Evolutionary conservation across 2,113 vertebrate species (phyloP), one percentile per base, ranked within the genome.

Genomic region (Centropristis striata): DNA sequence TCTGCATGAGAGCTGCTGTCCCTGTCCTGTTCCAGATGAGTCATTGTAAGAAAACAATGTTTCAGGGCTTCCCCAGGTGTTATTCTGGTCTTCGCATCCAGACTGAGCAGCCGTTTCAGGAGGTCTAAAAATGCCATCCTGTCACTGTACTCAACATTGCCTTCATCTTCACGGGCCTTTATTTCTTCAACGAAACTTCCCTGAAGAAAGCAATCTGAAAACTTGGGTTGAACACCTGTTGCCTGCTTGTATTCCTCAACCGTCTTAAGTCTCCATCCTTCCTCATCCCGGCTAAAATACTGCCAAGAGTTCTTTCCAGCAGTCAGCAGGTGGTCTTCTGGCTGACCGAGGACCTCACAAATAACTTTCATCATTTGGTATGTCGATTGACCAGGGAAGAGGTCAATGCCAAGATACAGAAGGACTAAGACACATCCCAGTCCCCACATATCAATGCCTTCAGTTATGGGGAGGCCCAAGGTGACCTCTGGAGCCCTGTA

Each of bases 371-470:
- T 44, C 23, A 23, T 13, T 1, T 28, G 5, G 18, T 55, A 75
- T 16, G 5, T 1, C 14, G 37, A 50, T 0, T 49, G 6, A 3
- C 6, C 0, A 25, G 27, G 39, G 21, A 76, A 60, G 20, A 41
- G 32, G 12, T 2, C 8, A 0, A 0, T 8, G 0, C 23, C 53
- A 28, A 51, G 18, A 4, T 13, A 53, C 20, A 53, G 10, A 7
- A 13, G 4, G 5, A 11, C 7, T 27, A 64, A 16, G 21, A 32
- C 0, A 14, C 60, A 75, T 5, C 72, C 47, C 1, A 71, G 1
- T 23, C 42, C 28, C 73, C 61, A 66, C 50, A 75, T 66, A 4
- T 25, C 61, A 8, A 67, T 11, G 0, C 51, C 41, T 14, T 47
- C 21, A 1, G 61, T 20, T 9, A 57, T 20, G 15, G 51, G 51